Evolutionary conservation across 92 coral and sea anemone genomes (phyloP).

Genomic region (Plumapathes pennacea): DNA sequence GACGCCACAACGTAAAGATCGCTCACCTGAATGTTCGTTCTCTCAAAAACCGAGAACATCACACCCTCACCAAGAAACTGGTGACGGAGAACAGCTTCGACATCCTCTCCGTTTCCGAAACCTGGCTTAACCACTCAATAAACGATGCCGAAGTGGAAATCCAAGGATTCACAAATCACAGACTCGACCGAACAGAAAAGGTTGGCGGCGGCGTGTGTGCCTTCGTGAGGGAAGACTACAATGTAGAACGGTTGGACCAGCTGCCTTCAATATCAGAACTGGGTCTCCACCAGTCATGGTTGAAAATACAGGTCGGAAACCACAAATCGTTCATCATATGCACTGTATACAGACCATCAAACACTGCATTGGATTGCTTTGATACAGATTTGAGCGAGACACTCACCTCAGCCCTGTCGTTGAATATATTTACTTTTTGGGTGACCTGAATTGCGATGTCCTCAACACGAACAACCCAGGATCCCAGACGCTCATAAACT

Average conservation of each 20-base stretch:
- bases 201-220: slow-evolving; percentile 30
- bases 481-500: slow-evolving; percentile 8
- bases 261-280: slow-evolving; percentile 20
- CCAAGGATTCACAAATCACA: slow-evolving; percentile 12
- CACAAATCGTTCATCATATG: slow-evolving; percentile 23
- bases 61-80: slow-evolving; percentile 11
- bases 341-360: slow-evolving; percentile 22
- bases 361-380: slow-evolving; percentile 11
- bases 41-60: slow-evolving; percentile 15
- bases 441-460: slow-evolving; percentile 17
- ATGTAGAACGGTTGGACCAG: slow-evolving; percentile 29
- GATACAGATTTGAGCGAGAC: slow-evolving; percentile 24
- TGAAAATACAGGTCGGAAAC: slow-evolving; percentile 32
- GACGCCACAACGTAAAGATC: slow-evolving; percentile 1
- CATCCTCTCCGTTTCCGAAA: slow-evolving; percentile 24
- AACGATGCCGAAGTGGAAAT: slow-evolving; percentile 14
- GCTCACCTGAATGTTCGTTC: slow-evolving; percentile 13
- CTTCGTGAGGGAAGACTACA: slow-evolving; percentile 2
- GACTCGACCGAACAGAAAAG: slow-evolving; percentile 21
- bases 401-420: slow-evolving; percentile 15
- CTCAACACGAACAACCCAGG: slow-evolving; percentile 4
- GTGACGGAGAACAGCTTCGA: slow-evolving; percentile 16
- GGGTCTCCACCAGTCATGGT: slow-evolving; percentile 35
- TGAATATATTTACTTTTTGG: slow-evolving; percentile 13
- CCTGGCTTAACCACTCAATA: slow-evolving; percentile 23